Conservation (phyloP, 1,140 invertebrate genomes). For the Neomicropteryx cornuta region DNA sequence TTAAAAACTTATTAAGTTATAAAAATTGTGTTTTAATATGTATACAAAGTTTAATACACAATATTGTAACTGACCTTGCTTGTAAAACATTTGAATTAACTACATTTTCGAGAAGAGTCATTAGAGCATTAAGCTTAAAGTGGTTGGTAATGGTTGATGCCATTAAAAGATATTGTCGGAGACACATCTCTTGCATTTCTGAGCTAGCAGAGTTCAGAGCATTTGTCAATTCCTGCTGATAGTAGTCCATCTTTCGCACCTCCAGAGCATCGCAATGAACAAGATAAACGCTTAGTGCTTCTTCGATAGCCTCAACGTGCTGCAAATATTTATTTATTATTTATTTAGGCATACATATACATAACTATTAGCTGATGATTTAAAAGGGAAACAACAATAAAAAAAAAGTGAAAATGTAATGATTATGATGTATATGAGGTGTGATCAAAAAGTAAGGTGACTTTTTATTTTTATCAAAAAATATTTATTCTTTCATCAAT, state of each 20-base stretch:
- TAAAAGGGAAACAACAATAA: too few relatives aligned
- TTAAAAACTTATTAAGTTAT: conserved; percentile 1
- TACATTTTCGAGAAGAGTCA: conserved; percentile 59
- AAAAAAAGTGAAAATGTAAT: too few relatives aligned
- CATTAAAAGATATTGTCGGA: conserved; percentile 57
- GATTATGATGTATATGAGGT: too few relatives aligned
- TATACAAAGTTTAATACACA: conserved; percentile 6
- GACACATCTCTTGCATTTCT: conserved; percentile 59
- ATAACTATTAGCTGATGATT: too few relatives aligned
- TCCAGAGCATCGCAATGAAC: conserved; percentile 59
- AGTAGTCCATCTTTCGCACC: conserved; percentile 48
- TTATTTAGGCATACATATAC: too few relatives aligned
- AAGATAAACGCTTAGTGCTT: conserved; percentile 76
- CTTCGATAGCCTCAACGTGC: conserved; percentile 73
- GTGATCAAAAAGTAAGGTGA: too few relatives aligned
- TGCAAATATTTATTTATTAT: too few relatives aligned
- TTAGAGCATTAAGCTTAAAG: conserved; percentile 56
- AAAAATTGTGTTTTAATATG: conserved; percentile 2
- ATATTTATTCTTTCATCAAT: too few relatives aligned
- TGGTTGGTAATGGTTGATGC: conserved; percentile 59
- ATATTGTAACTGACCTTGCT: conserved; percentile 45
- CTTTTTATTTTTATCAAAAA: too few relatives aligned
- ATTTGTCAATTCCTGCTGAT: conserved; percentile 49
- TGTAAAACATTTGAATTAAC: conserved; percentile 54
- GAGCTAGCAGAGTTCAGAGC: conserved; percentile 38